A percentile compares a stretch with the other conserved stretches of the same genome.
phyloP scores from a whole-genome alignment of 2,888 invertebrate genomes.

The Cepaea hortensis region DNA sequence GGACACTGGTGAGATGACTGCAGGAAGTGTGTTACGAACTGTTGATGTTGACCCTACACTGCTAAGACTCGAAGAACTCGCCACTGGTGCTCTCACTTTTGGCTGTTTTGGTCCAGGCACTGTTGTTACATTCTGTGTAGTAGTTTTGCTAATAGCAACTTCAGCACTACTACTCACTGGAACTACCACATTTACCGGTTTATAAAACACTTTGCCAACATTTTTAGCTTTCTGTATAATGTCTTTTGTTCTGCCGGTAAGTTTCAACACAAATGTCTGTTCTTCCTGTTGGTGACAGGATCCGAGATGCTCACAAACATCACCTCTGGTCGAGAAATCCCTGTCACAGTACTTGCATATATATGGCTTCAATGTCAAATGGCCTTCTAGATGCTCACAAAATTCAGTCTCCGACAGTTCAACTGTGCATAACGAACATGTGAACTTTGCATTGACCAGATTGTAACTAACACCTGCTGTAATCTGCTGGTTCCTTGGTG shows the following conservation, averaged over 20 bases:
- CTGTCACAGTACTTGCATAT: constrained; percentile 10
- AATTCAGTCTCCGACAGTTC: constrained; percentile 29
- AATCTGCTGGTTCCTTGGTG: not conserved
- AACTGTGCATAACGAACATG: constrained; percentile 24
- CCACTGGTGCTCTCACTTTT: not conserved
- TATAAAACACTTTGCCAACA: not conserved
- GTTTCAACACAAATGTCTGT: not conserved
- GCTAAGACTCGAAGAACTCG: not conserved
- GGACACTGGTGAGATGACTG: not conserved
- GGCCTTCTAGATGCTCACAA: constrained; percentile 24
- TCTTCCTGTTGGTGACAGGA: not conserved
- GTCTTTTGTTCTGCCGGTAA: not conserved
- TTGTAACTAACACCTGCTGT: constrained; percentile 18
- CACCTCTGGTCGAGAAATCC: not conserved
- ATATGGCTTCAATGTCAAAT: constrained; percentile 24
- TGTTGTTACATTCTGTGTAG: not conserved
- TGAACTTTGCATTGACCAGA: not conserved
- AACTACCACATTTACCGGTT: not conserved
- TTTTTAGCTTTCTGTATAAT: constrained; percentile 15
- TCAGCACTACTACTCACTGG: not conserved
- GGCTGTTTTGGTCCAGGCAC: not conserved
- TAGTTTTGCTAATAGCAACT: not conserved
- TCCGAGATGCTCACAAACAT: not conserved
- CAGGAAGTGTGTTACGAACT: not conserved
- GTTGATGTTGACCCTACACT: not conserved